Conservation (phyloP, 2,113 vertebrate species). For the Mungos mungo region DNA sequence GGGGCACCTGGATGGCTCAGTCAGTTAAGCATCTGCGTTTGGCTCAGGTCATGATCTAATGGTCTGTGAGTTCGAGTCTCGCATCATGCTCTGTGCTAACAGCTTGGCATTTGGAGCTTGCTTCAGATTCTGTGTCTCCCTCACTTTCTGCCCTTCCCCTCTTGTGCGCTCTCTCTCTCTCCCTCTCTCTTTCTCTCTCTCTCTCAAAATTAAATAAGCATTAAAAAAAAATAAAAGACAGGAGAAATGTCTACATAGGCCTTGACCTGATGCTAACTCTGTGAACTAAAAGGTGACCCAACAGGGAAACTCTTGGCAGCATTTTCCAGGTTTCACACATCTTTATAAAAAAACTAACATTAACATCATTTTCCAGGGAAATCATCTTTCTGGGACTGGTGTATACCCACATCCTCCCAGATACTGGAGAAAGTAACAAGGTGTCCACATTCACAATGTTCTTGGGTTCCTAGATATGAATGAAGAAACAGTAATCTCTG, state of each 20-base stretch:
- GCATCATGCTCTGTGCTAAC: no score
- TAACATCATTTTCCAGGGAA: neutral
- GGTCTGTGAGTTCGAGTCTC: no score
- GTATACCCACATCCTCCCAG: neutral
- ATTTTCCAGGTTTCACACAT: neutral
- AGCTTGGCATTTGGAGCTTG: no score
- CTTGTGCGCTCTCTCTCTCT: no score
- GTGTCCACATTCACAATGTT: neutral
- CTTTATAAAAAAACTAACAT: neutral
- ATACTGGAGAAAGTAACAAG: neutral
- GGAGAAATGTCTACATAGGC: fast-evolving
- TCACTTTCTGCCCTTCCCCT: no score
- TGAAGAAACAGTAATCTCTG: neutral
- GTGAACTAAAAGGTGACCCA: neutral
- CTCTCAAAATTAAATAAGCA: no score
- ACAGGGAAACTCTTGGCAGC: neutral
- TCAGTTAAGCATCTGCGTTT: no score
- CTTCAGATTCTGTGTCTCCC: no score
- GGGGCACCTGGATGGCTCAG: no score
- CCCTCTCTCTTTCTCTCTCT: no score
- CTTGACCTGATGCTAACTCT: neutral
- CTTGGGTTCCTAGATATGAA: neutral
- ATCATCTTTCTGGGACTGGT: neutral
- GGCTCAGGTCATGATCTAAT: no score
- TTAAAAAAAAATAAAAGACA: neutral